Evolutionary conservation across 2,797 vertebrate species (phyloP).

Genomic region (Platyrinchus mystaceus): DNA sequence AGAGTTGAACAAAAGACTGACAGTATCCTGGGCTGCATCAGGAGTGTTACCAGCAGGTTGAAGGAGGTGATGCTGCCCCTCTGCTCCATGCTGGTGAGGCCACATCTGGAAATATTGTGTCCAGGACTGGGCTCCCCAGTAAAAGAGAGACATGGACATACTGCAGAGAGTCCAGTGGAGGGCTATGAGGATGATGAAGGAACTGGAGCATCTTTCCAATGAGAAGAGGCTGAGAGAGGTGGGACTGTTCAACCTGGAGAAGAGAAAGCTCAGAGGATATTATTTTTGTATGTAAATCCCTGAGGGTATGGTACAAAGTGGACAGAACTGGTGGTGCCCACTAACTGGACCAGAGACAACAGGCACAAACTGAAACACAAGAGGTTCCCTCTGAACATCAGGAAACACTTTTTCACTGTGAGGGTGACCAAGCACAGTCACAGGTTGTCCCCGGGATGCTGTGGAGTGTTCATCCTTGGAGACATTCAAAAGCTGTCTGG

Average conservation of each 20-base stretch:
- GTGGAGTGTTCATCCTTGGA: neutral
- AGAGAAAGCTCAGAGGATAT: neutral
- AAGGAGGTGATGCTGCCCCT: neutral
- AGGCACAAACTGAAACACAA: neutral
- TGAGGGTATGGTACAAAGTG: neutral
- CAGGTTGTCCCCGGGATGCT: neutral
- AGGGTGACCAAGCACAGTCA: neutral
- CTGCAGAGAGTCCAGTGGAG: neutral
- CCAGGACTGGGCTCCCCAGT: neutral
- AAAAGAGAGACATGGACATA: no score
- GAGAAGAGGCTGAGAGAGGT: neutral
- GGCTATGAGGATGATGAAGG: neutral
- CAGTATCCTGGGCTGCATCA: neutral
- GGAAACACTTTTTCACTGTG: neutral
- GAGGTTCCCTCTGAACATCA: neutral
- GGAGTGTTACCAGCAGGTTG: neutral
- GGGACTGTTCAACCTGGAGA: neutral
- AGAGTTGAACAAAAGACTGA: neutral
- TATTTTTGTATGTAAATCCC: accelerated
- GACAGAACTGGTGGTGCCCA: neutral
- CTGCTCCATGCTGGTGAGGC: neutral
- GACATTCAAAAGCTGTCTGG: neutral
- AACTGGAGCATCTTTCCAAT: neutral
- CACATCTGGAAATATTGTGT: neutral
- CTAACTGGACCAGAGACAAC: neutral